Percentiles rank a stretch among this genome's conserved stretches.
Evolutionary conservation across 2,888 invertebrate genomes (phyloP).

Genomic region (Malachius bipustulatus): DNA sequence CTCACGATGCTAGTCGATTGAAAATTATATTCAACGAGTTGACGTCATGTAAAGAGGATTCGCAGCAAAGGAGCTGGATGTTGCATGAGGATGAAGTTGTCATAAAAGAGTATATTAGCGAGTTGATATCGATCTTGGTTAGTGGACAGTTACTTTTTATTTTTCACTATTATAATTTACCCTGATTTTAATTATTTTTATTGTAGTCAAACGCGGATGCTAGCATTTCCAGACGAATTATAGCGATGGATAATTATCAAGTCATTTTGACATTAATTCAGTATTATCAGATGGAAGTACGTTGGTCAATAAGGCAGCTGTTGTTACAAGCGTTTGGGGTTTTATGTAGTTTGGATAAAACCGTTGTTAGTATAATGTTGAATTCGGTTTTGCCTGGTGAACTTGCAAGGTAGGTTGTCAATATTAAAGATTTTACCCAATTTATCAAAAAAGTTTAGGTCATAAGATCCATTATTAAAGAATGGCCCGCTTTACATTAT

Average conservation of each 20-base stretch:
- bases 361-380: conserved; percentile 69
- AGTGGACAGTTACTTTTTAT: conserved; percentile 23
- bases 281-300: conserved; percentile 92
- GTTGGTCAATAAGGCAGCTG: conserved; percentile 74
- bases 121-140: conserved; percentile 74
- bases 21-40: conserved; percentile 73
- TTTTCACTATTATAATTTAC: no score
- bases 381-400: conserved; percentile 84
- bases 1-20: conserved; percentile 73
- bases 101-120: conserved; percentile 73
- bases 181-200: conserved; percentile 23
- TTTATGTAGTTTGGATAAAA: conserved; percentile 74
- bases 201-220: conserved; percentile 90
- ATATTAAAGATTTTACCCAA: no score
- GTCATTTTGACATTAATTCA: conserved; percentile 76
- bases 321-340: conserved; percentile 77
- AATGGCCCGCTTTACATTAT: no score
- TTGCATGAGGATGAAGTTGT: conserved; percentile 86
- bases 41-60: conserved; percentile 84
- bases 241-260: conserved; percentile 73
- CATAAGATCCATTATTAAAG: no score
- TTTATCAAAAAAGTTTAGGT: no score
- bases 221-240: conserved; percentile 71
- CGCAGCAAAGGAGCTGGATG: conserved; percentile 92
- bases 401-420: conserved; percentile 72